phyloP scores from a whole-genome alignment of 2,888 invertebrate species.

The Omphaloscelis lunosa region DNA sequence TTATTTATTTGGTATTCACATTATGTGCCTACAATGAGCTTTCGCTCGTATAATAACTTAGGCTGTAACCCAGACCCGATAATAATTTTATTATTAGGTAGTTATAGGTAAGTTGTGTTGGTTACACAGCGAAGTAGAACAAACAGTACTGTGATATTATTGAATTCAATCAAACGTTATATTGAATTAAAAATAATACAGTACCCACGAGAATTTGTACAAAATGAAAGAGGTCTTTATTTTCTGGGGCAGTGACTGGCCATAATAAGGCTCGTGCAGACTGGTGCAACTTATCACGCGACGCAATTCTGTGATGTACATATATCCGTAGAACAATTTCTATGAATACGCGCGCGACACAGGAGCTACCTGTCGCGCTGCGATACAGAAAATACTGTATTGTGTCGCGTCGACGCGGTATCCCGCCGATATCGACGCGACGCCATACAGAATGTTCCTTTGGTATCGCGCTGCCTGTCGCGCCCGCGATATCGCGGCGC shows the following conservation, averaged over 20 bases:
- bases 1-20: constrained; percentile 29
- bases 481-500: too few species aligned
- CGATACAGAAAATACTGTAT: too few species aligned
- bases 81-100: constrained; percentile 23
- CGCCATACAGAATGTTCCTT: too few species aligned
- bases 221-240: constrained; percentile 1
- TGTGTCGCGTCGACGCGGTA: too few species aligned
- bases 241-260: not conserved
- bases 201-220: constrained; percentile 21
- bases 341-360: too few species aligned
- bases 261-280: not conserved
- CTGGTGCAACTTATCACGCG: too few species aligned
- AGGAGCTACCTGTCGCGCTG: too few species aligned
- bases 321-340: too few species aligned
- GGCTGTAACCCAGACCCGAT: constrained; percentile 26
- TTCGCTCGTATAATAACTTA: constrained; percentile 20
- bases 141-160: constrained; percentile 54
- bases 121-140: constrained; percentile 22
- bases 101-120: constrained; percentile 7
- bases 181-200: constrained; percentile 47
- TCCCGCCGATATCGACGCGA: too few species aligned
- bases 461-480: too few species aligned
- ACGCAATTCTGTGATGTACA: too few species aligned
- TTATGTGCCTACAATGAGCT: constrained; percentile 33
- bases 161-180: constrained; percentile 37